Base-by-base conservation (phyloP, 2,797 vertebrate species). In the Gouania willdenowi region DNA sequence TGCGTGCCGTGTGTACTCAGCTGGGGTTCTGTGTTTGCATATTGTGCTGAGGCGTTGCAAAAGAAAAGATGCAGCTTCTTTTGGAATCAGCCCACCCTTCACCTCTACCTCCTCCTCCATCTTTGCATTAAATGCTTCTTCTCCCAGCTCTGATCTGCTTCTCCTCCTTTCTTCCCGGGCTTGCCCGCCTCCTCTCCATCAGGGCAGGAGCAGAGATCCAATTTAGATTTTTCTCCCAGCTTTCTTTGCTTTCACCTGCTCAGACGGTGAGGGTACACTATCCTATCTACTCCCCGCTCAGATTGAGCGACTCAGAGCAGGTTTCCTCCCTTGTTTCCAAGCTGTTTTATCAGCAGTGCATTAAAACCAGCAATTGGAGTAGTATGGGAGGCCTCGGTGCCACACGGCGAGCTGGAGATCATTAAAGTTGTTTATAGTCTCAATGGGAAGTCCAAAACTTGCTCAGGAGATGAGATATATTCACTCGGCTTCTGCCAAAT, bases 211-310 rank as follows among this genome's bases (percentile, higher is more conserved):
- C 75, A 73, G 54, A 88, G 88, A 89, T 89, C 76, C 75, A 83
- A 87, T 89, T 89, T 89, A 87, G 87, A 88, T 88, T 66, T 75
- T 78, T 53, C 66, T 56, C 64, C 49, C 64, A 38, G 55, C 62
- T 48, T 51, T 65, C 53, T 28, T 29, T 48, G 62, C 55, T 37
- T 54, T 36, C 51, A 12, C 23, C 59, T n/a, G 61, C 69, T 64
- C 42, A 45, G 52, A 28, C 39, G 31, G 21, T 7, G 39, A 46
- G 47, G 36, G 14, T 11, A 6, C 57, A 8, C 56, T 37, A 26
- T 56, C 58, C 69, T 79, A 83, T 82, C 84, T 77, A 44, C 54
- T 30, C 39, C 36, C 26, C 27, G 26, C 51, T 51, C 63, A 53
- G 71, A 78, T 63, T 60, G 58, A 64, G 64, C 64, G 28, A 18